phyloP scores from a whole-genome alignment of 2,888 invertebrate genomes.

The Nineta flava region DNA sequence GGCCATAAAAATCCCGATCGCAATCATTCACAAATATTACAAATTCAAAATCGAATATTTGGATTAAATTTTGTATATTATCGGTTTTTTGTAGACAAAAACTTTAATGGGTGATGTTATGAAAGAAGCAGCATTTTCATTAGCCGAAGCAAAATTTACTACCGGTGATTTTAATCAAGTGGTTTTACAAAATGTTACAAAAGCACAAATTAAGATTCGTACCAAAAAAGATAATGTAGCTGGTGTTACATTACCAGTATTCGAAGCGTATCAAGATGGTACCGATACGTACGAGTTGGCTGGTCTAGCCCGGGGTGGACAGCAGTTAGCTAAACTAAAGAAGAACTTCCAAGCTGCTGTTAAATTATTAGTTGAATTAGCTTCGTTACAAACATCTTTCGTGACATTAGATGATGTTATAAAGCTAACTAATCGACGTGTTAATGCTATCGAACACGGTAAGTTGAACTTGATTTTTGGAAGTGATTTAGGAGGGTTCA shows the following conservation, averaged over 20 bases:
- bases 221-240: slow-evolving; percentile 99
- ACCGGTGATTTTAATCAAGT: slow-evolving; percentile 97
- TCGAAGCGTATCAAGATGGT: slow-evolving; percentile 89
- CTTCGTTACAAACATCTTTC: slow-evolving; percentile 96
- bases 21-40: no score
- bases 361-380: slow-evolving; percentile 87
- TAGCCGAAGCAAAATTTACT: slow-evolving; percentile 97
- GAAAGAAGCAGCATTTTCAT: slow-evolving; percentile 97
- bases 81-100: slow-evolving; percentile 68
- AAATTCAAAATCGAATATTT: no score
- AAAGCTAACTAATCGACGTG: slow-evolving; percentile 96
- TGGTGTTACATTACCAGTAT: slow-evolving; percentile 92
- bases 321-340: slow-evolving; percentile 91
- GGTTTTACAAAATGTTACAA: slow-evolving; percentile 94
- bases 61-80: no score
- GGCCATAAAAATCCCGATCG: no score
- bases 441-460: slow-evolving; percentile 98
- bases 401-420: slow-evolving; percentile 98
- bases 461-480: slow-evolving; percentile 16
- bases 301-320: slow-evolving; percentile 93
- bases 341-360: slow-evolving; percentile 96
- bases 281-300: slow-evolving; percentile 93
- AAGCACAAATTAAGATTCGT: slow-evolving; percentile 93
- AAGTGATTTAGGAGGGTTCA: background rate
- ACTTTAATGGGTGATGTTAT: slow-evolving; percentile 96